These are phyloP conservation scores for Selene dorsalis DNA, from an alignment of 2,797 vertebrate genomes.

Conservation along the genomic window DNA sequence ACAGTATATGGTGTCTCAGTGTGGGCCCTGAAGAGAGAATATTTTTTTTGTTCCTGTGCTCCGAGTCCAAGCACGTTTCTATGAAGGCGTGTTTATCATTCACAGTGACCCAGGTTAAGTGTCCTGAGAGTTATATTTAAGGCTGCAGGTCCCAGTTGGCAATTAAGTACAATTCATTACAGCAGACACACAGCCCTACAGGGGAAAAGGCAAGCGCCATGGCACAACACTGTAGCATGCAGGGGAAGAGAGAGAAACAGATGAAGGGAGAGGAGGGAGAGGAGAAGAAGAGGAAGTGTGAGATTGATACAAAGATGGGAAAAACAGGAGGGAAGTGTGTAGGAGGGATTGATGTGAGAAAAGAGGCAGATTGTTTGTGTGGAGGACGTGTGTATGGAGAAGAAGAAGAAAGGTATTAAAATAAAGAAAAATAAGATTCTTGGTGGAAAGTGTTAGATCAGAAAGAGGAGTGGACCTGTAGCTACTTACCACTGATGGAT, in stretches of 20 bases:
- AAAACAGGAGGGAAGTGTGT: constrained; percentile 34
- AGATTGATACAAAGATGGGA: constrained; percentile 43
- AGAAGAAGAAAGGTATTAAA: constrained; percentile 6
- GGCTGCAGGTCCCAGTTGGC: constrained; percentile 77
- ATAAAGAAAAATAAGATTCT: constrained; percentile 28
- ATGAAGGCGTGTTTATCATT: constrained; percentile 83
- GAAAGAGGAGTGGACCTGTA: constrained; percentile 9
- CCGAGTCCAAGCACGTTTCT: constrained; percentile 70
- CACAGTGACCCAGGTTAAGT: constrained; percentile 81
- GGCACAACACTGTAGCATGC: constrained; percentile 57
- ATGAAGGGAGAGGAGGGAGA: constrained; percentile 5
- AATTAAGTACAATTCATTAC: constrained; percentile 87
- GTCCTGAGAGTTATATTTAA: constrained; percentile 84
- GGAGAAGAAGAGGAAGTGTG: constrained; percentile 27
- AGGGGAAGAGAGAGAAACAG: constrained; percentile 38
- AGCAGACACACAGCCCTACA: constrained; percentile 76
- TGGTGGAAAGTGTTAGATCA: constrained; percentile 12
- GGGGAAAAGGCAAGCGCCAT: constrained; percentile 67
- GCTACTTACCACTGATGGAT: constrained; percentile 11
- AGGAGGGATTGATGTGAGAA: constrained; percentile 56
- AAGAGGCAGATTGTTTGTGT: constrained; percentile 46
- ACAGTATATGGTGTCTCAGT: constrained; percentile 33
- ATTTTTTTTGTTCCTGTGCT: constrained; percentile 63
- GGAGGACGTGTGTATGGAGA: constrained; percentile 23
- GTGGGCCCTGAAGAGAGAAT: constrained; percentile 53